A percentile compares a stretch with the other conserved stretches of the same genome.
Evolutionary conservation across 2,797 vertebrate species (phyloP).

Genomic region (Xyrichtys novacula): DNA sequence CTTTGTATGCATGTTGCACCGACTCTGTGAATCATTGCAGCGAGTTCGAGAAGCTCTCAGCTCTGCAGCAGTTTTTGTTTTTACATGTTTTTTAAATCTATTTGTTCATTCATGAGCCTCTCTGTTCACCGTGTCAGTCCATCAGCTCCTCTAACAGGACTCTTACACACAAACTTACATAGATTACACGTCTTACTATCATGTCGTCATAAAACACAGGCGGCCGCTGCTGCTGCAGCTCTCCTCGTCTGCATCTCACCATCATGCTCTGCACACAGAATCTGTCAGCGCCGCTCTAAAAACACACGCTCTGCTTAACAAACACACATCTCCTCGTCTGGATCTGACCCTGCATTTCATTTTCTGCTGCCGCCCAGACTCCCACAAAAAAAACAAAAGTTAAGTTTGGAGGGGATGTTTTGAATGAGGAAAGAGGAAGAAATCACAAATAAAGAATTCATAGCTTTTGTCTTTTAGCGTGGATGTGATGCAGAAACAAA

Average conservation of each 20-base stretch:
- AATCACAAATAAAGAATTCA: constrained; percentile 50
- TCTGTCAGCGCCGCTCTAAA: constrained; percentile 11
- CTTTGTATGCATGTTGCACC: background rate
- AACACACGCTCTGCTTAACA: constrained; percentile 34
- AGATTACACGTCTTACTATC: background rate
- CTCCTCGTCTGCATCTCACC: background rate
- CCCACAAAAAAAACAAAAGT: background rate
- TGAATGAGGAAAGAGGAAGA: constrained; percentile 8
- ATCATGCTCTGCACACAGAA: background rate
- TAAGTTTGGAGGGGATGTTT: constrained; percentile 6
- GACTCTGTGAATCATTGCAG: background rate
- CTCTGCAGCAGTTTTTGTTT: background rate
- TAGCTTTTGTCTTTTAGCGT: constrained; percentile 45
- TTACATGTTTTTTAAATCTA: background rate
- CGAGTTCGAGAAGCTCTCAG: background rate
- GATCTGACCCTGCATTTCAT: constrained; percentile 38
- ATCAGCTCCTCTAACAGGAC: background rate
- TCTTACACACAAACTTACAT: background rate
- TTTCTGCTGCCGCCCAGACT: constrained; percentile 30
- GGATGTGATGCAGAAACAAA: constrained; percentile 11
- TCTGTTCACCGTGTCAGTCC: background rate
- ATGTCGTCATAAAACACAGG: background rate
- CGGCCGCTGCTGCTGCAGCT: background rate
- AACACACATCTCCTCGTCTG: constrained; percentile 31
- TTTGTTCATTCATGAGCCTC: background rate